Evolutionary conservation across 2,797 vertebrate species (phyloP).

Genomic region (Gambusia yucatana): DNA sequence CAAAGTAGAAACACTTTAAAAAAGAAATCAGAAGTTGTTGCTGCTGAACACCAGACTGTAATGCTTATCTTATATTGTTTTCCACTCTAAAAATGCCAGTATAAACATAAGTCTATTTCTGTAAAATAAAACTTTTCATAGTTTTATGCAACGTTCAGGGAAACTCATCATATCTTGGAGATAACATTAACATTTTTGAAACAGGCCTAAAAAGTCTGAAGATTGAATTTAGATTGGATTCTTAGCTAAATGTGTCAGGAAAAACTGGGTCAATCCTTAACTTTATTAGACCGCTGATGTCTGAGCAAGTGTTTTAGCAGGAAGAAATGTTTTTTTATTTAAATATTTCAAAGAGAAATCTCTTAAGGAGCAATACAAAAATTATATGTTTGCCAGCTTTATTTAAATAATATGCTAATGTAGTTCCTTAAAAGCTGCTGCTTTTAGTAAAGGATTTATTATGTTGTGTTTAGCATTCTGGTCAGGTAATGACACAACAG

Average conservation of each 20-base stretch:
- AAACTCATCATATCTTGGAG: neutral
- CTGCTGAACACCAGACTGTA: neutral
- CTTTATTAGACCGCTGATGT: neutral
- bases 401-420: neutral
- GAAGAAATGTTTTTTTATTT: neutral
- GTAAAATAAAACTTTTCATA: neutral
- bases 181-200: neutral
- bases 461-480: slow-evolving; percentile 28
- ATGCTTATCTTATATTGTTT: neutral
- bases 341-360: neutral
- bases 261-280: neutral
- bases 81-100: neutral
- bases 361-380: neutral
- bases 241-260: neutral
- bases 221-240: neutral
- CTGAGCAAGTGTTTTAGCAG: neutral
- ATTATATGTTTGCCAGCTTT: neutral
- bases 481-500: slow-evolving; percentile 48
- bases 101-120: neutral
- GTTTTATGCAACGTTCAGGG: neutral
- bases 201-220: neutral
- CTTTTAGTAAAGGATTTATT: neutral
- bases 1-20: neutral
- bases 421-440: neutral
- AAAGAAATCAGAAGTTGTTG: neutral